phyloP scores from a whole-genome alignment of 1,140 invertebrate species.

The Drosophila leontia region DNA sequence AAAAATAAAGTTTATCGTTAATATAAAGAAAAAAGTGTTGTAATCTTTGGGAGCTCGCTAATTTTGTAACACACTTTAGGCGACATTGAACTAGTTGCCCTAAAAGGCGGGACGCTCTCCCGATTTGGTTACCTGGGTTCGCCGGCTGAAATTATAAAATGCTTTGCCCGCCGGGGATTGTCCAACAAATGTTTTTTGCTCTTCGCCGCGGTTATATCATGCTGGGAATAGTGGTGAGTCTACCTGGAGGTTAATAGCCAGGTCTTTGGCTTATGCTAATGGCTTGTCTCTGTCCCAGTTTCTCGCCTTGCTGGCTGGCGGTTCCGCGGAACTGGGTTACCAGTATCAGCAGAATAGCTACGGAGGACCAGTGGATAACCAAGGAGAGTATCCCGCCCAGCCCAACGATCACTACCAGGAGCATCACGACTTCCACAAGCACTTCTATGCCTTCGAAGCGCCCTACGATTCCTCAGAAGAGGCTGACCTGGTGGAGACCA shows the following conservation, averaged over 20 bases:
- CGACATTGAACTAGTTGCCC: slow-evolving; percentile 70
- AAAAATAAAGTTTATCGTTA: slow-evolving; percentile 40
- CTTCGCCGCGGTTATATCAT: slow-evolving; percentile 58
- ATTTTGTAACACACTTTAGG: slow-evolving; percentile 34
- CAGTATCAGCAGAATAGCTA: slow-evolving; percentile 53
- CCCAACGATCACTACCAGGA: slow-evolving; percentile 39
- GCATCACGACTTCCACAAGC: slow-evolving; percentile 64
- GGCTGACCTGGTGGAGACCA: slow-evolving; percentile 44
- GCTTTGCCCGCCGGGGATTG: slow-evolving; percentile 4
- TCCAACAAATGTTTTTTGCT: slow-evolving; percentile 43
- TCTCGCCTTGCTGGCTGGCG: slow-evolving; percentile 37
- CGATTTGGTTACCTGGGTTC: slow-evolving; percentile 24
- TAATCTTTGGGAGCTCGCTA: slow-evolving; percentile 16
- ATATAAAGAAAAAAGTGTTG: slow-evolving; percentile 28
- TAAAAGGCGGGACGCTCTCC: slow-evolving; percentile 45
- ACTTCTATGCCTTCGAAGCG: slow-evolving; percentile 77
- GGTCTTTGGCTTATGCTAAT: slow-evolving; percentile 1
- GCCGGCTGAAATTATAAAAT: slow-evolving; percentile 64
- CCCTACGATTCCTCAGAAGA: slow-evolving; percentile 64
- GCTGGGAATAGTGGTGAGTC: slow-evolving; percentile 62
- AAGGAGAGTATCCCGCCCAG: background rate
- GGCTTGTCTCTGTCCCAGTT: slow-evolving; percentile 28
- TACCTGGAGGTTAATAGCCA: background rate
- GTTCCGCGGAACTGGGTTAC: slow-evolving; percentile 63
- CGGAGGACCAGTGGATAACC: background rate